Percentiles rank a stretch among this genome's conserved stretches.
phyloP scores from a whole-genome alignment of 1,140 invertebrate genomes.

The Drosophila littoralis region DNA sequence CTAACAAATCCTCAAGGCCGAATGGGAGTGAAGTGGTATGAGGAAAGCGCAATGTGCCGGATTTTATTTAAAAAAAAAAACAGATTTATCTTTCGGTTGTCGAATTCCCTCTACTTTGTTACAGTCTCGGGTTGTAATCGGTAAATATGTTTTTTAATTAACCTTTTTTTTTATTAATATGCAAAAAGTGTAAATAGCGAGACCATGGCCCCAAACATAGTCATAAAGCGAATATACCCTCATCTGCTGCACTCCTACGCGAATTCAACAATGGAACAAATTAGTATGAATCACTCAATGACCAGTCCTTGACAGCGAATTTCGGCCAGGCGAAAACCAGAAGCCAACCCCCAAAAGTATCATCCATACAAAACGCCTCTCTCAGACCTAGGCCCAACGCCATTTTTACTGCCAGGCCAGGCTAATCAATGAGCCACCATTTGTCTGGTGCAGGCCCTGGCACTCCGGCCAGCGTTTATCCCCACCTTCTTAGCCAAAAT shows the following conservation, averaged over 20 bases:
- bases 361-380: constrained; percentile 7
- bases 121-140: no score
- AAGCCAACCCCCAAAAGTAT: constrained; percentile 28
- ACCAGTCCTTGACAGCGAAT: constrained; percentile 37
- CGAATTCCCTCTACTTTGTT: no score
- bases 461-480: neutral
- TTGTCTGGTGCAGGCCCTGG: constrained; percentile 7
- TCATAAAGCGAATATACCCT: neutral
- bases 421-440: constrained; percentile 41
- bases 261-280: constrained; percentile 27
- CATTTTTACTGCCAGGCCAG: constrained; percentile 29
- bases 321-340: constrained; percentile 20
- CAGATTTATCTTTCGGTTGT: no score
- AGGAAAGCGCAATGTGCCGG: no score
- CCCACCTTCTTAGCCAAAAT: neutral
- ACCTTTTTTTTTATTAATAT: no score
- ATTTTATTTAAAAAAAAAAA: no score
- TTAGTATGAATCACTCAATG: constrained; percentile 39
- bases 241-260: neutral
- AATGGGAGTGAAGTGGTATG: no score
- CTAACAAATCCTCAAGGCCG: no score
- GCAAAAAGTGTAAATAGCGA: no score
- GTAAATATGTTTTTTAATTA: no score
- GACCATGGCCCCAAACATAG: no score
- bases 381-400: neutral